Evolutionary conservation across 2,888 invertebrate species (phyloP), one percentile per base, ranked within the genome.

Genomic region (Eulithis prunata): DNA sequence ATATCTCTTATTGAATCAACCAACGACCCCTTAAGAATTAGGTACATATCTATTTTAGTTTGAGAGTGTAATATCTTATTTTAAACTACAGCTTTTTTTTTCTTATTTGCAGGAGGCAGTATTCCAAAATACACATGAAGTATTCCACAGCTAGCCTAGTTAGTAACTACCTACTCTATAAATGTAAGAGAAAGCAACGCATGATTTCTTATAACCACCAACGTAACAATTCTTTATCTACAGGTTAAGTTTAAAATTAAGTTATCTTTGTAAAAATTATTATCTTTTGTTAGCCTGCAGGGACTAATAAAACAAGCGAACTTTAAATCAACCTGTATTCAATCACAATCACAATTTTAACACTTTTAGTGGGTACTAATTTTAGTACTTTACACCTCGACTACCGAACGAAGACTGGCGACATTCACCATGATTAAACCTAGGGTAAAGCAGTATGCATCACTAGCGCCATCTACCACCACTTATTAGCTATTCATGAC

Each of bases 41-140:
- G 43, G 87, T 86, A 82, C n/a, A n/a, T n/a, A n/a, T n/a, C 5
- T 45, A 11, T 21, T 21, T 8, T 10, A 4, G 13, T 14, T 54
- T 13, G 41, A n/a, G 0, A 2, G n/a, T 5, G 8, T 13, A 3
- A 49, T 32, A 62, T 56, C 36, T 53, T 68, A 72, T 68, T 69
- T 71, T 70, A 72, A 41, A 72, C 58, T 54, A 58, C 49, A 36
- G 8, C 11, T 66, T 72, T 76, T 77, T 32, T 83, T 86, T 81
- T 86, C 79, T 90, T 89, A 84, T 90, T 93, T 92, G 70, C 93
- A 93, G 93, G 92, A 84, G 87, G 86, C 91, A 89, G 92, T 91
- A 87, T 91, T 88, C 93, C 93, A 88, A 92, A 93, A 90, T 93
- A 93, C 87, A 92, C 92, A 84, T 93, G 92, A 92, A 90, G 91